Evolutionary conservation across 2,888 invertebrate species (phyloP).

Genomic region (Tubulanus polymorphus): DNA sequence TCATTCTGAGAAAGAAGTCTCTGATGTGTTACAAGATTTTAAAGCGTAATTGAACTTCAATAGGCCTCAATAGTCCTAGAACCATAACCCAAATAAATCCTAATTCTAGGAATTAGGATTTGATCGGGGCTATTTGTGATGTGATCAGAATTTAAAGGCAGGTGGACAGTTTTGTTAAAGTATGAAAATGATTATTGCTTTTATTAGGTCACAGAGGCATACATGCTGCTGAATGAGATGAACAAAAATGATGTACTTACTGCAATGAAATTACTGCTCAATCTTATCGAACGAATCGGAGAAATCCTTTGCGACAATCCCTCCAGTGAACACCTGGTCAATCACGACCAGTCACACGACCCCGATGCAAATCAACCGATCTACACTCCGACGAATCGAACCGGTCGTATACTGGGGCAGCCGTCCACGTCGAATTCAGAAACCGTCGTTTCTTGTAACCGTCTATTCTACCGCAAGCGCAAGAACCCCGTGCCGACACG

Average conservation of each 20-base stretch:
- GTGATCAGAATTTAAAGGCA: too few relatives aligned
- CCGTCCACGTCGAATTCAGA: neutral
- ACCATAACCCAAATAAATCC: too few relatives aligned
- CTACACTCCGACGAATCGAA: neutral
- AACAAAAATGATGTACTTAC: slow-evolving; percentile 1
- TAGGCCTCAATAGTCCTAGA: too few relatives aligned
- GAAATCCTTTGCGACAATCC: neutral
- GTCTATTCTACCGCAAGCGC: neutral
- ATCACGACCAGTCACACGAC: neutral
- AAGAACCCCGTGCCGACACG: neutral
- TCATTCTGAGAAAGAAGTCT: too few relatives aligned
- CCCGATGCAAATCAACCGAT: neutral
- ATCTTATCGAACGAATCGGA: neutral
- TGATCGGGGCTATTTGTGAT: too few relatives aligned
- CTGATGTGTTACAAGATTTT: too few relatives aligned
- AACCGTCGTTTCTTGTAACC: too few relatives aligned
- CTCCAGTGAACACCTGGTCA: neutral
- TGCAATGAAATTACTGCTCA: neutral
- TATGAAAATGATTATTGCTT: neutral
- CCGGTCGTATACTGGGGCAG: neutral
- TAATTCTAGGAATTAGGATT: too few relatives aligned
- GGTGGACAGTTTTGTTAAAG: too few relatives aligned
- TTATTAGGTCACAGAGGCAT: neutral
- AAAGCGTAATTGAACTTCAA: too few relatives aligned
- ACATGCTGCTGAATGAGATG: neutral